Evolutionary conservation across 1,140 invertebrate species (phyloP).

Genomic region (Trachymyrmex cornetzi): DNA sequence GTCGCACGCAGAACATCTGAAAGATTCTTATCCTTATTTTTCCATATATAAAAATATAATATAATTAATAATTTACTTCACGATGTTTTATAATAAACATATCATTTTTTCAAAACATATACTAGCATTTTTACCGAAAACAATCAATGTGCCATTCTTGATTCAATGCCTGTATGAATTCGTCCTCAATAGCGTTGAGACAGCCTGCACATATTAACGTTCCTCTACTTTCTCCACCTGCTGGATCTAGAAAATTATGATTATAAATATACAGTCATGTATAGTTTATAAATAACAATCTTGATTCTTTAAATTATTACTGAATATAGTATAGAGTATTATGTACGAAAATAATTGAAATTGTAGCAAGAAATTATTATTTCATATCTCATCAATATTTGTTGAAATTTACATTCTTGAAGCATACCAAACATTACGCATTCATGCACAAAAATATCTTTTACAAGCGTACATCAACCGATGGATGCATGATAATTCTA

Average conservation of each 20-base stretch:
- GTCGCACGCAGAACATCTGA: constrained; percentile 95
- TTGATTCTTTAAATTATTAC: neutral
- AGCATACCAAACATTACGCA: constrained; percentile 5
- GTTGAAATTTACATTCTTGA: neutral
- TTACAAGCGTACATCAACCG: neutral
- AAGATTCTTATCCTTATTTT: constrained; percentile 1
- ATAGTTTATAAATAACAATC: neutral
- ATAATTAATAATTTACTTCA: neutral
- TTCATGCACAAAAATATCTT: constrained; percentile 7
- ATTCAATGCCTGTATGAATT: constrained; percentile 92
- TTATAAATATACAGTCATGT: neutral
- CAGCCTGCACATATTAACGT: constrained; percentile 90
- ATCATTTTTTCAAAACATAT: constrained; percentile 17
- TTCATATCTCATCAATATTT: neutral
- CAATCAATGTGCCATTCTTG: constrained; percentile 96
- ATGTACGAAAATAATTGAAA: constrained; percentile 4
- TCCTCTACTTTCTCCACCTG: constrained; percentile 81
- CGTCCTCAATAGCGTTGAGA: constrained; percentile 91
- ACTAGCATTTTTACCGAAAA: constrained; percentile 89
- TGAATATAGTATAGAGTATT: neutral
- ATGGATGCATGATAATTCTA: neutral
- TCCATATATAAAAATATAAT: neutral
- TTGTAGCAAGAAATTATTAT: constrained; percentile 14
- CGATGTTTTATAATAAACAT: neutral
- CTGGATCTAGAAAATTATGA: constrained; percentile 82